These are phyloP conservation scores for Procambarus virginalis DNA, from an alignment of 1,140 invertebrate species.

Conservation along the genomic window DNA sequence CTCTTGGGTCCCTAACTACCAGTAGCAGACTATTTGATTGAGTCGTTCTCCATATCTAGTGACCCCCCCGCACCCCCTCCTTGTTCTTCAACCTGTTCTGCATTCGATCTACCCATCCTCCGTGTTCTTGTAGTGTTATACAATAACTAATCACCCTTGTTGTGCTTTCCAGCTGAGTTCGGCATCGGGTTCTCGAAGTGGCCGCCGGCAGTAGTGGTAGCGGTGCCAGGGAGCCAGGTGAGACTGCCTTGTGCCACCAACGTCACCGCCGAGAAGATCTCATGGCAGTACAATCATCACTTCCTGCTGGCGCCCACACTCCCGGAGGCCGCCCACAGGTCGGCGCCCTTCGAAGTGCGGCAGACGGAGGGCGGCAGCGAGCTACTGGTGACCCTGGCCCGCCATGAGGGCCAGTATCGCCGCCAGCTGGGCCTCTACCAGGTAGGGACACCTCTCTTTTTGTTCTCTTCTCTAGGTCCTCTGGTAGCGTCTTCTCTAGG, in stretches of 20 bases:
- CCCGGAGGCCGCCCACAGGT: background rate
- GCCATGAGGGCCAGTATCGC: slow-evolving; percentile 11
- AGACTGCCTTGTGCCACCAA: slow-evolving; percentile 47
- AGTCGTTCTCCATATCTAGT: no score
- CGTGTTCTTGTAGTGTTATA: no score
- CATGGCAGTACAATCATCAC: slow-evolving; percentile 56
- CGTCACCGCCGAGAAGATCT: slow-evolving; percentile 53
- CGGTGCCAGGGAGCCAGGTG: slow-evolving; percentile 21
- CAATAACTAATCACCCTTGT: no score
- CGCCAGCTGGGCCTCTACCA: slow-evolving; percentile 45
- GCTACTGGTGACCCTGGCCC: slow-evolving; percentile 18
- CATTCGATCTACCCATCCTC: no score
- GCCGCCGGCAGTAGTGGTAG: slow-evolving; percentile 29
- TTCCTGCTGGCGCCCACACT: slow-evolving; percentile 26
- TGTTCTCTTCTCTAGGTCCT: no score
- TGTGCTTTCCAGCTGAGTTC: no score
- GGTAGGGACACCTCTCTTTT: no score
- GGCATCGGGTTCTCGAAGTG: slow-evolving; percentile 39
- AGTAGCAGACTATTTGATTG: no score
- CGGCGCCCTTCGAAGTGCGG: slow-evolving; percentile 11
- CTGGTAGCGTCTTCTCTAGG: no score
- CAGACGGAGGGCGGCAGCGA: slow-evolving; percentile 21
- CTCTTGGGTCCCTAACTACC: no score
- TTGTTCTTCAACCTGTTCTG: no score
- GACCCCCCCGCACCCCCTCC: no score